A percentile compares a stretch with the other conserved stretches of the same genome.
phyloP scores from a whole-genome alignment of 2,113 vertebrate genomes.

The Colinus virginianus region DNA sequence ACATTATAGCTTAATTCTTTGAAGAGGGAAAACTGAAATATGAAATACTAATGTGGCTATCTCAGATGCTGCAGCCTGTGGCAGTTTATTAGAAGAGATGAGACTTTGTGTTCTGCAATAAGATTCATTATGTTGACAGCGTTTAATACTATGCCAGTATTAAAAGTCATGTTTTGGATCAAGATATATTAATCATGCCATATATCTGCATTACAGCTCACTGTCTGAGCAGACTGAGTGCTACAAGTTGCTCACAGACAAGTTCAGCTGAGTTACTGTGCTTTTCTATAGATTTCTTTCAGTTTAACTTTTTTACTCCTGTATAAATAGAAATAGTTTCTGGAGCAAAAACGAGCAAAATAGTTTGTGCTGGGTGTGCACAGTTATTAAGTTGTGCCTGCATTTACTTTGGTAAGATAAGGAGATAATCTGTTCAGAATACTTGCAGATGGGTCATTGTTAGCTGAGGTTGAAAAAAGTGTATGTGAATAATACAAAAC shows the following conservation, averaged over 20 bases:
- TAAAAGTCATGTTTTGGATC: conserved; percentile 43
- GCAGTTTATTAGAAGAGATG: conserved; percentile 35
- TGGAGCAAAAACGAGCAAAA: neutral
- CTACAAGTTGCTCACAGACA: neutral
- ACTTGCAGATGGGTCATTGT: neutral
- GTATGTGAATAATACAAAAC: neutral
- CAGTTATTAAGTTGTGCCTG: neutral
- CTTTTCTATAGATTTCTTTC: neutral
- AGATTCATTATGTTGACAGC: conserved; percentile 51
- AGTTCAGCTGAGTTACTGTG: neutral
- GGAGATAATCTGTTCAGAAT: neutral
- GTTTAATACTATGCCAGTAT: conserved; percentile 51
- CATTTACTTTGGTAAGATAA: neutral
- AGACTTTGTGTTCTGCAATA: conserved; percentile 40
- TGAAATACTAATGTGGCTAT: neutral
- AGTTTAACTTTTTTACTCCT: neutral
- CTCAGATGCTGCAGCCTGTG: neutral
- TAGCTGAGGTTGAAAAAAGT: neutral
- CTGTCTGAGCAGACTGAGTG: neutral
- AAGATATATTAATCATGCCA: conserved; percentile 41
- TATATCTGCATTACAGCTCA: conserved; percentile 17
- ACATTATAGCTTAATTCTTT: neutral
- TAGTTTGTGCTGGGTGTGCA: neutral
- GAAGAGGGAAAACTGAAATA: neutral
- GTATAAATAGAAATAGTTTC: neutral